phyloP scores from a whole-genome alignment of 1,140 invertebrate species.

The Hesperophylax magnus region DNA sequence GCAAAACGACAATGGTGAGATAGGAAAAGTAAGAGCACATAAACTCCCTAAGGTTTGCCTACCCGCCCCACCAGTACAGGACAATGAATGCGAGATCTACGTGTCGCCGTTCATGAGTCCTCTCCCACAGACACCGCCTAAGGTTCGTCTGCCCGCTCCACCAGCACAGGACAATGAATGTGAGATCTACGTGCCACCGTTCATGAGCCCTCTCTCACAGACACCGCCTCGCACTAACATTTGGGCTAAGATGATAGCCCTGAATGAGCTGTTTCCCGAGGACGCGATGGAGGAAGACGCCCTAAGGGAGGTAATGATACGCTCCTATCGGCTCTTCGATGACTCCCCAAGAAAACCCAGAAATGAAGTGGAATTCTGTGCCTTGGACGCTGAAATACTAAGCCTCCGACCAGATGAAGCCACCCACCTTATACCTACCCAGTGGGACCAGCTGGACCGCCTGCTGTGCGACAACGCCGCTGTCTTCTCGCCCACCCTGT shows the following conservation, averaged over 20 bases:
- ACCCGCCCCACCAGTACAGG: too few species aligned
- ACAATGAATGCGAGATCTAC: too few species aligned
- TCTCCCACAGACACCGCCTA: neutral
- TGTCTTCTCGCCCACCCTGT: neutral
- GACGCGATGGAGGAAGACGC: neutral
- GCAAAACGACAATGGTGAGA: neutral
- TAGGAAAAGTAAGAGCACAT: neutral
- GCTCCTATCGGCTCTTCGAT: neutral
- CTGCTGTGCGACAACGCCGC: neutral
- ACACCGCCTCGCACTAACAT: too few species aligned
- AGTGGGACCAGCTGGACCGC: neutral
- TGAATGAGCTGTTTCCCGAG: too few species aligned
- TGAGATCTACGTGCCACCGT: too few species aligned
- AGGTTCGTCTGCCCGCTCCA: too few species aligned
- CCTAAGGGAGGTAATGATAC: neutral
- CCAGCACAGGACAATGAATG: too few species aligned
- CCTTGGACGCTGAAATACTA: neutral
- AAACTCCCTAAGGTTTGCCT: too few species aligned
- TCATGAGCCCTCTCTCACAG: too few species aligned
- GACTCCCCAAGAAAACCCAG: too few species aligned
- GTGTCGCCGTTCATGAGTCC: neutral
- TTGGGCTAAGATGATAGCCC: too few species aligned
- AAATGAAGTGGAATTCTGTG: neutral
- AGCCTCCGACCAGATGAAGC: neutral
- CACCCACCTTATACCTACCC: neutral